Evolutionary conservation across 2,888 invertebrate genomes (phyloP).

Genomic region (Ptycholaimellus sp.): DNA sequence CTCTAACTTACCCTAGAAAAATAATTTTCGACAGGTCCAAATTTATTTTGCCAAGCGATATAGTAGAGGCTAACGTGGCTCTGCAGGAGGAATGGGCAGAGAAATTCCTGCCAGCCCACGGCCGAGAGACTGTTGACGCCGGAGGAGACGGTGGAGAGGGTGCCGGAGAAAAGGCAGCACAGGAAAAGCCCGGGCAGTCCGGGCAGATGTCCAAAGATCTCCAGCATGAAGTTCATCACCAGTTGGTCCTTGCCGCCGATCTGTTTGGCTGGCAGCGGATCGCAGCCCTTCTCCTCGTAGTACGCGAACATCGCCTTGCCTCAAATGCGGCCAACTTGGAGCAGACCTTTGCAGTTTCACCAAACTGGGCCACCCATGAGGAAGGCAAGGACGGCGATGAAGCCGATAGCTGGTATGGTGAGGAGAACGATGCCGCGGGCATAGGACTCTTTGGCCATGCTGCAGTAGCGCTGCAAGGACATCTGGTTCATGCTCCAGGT

Average conservation of each 20-base stretch:
- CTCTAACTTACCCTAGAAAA: no score
- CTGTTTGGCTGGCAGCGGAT: no score
- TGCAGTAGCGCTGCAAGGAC: conserved; percentile 2
- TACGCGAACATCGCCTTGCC: no score
- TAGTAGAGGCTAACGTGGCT: no score
- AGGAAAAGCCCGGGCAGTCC: conserved; percentile 5
- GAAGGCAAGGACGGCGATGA: not conserved
- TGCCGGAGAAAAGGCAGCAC: conserved; percentile 4
- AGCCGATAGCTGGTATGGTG: not conserved
- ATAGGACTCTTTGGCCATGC: not conserved
- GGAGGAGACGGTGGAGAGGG: conserved; percentile 6
- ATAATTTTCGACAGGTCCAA: no score
- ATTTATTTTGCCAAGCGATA: no score
- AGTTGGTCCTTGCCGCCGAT: no score
- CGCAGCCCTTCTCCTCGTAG: no score
- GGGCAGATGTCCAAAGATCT: conserved; percentile 1
- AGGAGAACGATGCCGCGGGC: not conserved
- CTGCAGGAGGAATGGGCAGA: not conserved
- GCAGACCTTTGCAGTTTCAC: no score
- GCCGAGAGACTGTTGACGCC: conserved; percentile 5
- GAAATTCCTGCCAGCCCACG: conserved; percentile 4
- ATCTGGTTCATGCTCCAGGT: conserved; percentile 1
- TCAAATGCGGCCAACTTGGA: no score
- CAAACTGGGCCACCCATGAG: not conserved
- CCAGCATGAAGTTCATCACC: no score